Evolutionary conservation across 2,888 invertebrate genomes (phyloP).

Genomic region (Xestia ashworthii): DNA sequence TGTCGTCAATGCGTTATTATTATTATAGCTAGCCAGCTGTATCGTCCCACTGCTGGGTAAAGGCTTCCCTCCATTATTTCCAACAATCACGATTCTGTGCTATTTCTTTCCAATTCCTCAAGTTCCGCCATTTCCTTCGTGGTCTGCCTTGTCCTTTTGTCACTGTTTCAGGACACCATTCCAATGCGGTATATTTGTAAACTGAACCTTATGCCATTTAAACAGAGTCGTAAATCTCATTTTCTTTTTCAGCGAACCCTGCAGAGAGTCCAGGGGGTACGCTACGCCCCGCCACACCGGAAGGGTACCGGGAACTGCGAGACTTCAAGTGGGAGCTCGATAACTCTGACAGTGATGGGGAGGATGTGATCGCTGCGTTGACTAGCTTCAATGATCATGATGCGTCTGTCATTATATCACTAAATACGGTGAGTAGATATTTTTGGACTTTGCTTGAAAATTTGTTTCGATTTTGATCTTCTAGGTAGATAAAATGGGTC

Average conservation of each 20-base stretch:
- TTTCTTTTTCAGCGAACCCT: constrained; percentile 70
- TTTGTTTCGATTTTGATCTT: neutral
- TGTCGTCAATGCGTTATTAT: too few species aligned
- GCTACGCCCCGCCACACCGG: constrained; percentile 77
- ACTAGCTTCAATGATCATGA: constrained; percentile 79
- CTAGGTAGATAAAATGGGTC: neutral
- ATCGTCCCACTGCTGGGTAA: too few species aligned
- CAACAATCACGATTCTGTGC: too few species aligned
- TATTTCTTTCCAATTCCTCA: too few species aligned
- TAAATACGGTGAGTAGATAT: constrained; percentile 75
- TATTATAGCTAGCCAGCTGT: too few species aligned
- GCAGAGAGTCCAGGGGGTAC: constrained; percentile 78
- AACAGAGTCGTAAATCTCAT: too few species aligned
- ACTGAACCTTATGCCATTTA: too few species aligned
- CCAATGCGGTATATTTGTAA: too few species aligned
- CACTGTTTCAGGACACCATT: too few species aligned
- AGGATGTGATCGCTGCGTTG: constrained; percentile 82
- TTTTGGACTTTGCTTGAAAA: neutral
- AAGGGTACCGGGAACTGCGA: constrained; percentile 82
- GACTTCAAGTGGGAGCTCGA: constrained; percentile 82
- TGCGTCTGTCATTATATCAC: constrained; percentile 75
- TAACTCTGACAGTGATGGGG: constrained; percentile 86
- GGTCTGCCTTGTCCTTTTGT: too few species aligned
- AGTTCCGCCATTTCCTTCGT: too few species aligned
- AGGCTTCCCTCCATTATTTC: too few species aligned